These are phyloP conservation scores for Nephrocerus scutellatus DNA, from an alignment of 2,888 invertebrate genomes.

Conservation along the genomic window DNA sequence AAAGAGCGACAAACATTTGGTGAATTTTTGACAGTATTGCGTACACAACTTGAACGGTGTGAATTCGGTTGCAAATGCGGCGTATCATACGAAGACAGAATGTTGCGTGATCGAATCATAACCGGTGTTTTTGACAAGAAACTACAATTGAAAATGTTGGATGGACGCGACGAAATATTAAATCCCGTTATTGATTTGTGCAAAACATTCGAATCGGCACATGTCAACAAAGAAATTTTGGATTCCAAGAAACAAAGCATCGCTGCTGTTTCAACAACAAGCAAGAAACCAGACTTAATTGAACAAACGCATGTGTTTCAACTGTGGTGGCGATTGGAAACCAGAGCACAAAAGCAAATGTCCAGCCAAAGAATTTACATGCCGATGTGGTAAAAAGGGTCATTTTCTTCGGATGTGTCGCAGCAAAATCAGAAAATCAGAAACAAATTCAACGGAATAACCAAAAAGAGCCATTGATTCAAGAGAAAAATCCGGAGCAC, in stretches of 20 bases:
- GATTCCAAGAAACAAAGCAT: not conserved
- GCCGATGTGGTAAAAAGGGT: conserved; percentile 5
- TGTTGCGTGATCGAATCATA: conserved; percentile 20
- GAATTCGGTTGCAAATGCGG: conserved; percentile 17
- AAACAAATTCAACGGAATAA: too few relatives aligned
- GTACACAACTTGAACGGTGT: conserved; percentile 14
- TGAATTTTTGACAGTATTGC: conserved; percentile 19
- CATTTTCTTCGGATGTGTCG: conserved; percentile 8
- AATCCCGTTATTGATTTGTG: conserved; percentile 15
- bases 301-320: conserved; percentile 8
- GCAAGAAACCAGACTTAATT: not conserved
- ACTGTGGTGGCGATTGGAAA: conserved; percentile 9
- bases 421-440: too few relatives aligned
- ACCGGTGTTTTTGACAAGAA: conserved; percentile 18
- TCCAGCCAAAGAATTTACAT: conserved; percentile 11
- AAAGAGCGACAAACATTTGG: conserved; percentile 15
- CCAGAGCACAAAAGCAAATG: conserved; percentile 1
- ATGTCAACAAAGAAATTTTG: conserved; percentile 7
- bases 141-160: conserved; percentile 13
- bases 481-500: too few relatives aligned
- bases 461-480: too few relatives aligned
- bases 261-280: not conserved
- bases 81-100: conserved; percentile 15
- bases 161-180: conserved; percentile 15
- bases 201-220: conserved; percentile 13